Evolutionary conservation across 2,888 invertebrate genomes (phyloP).

Genomic region (Lithophane leautieri): DNA sequence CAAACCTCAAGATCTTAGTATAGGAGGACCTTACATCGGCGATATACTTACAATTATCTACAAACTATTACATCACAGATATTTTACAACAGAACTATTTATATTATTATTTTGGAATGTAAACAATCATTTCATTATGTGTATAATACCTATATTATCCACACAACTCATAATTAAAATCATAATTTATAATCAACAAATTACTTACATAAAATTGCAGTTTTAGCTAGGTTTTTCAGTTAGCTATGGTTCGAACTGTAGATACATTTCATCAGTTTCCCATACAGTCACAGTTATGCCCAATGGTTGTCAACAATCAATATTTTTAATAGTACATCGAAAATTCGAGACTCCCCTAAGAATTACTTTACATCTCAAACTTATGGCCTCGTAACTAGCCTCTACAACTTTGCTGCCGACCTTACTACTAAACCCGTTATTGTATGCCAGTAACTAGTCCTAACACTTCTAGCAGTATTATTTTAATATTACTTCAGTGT

Average conservation of each 20-base stretch:
- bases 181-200: constrained; percentile 37
- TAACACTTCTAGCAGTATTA: neutral
- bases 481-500: too few species aligned
- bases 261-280: neutral
- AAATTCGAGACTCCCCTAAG: constrained; percentile 14
- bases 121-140: constrained; percentile 36
- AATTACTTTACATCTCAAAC: constrained; percentile 8
- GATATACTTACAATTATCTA: constrained; percentile 62
- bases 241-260: constrained; percentile 16
- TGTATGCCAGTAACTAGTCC: neutral
- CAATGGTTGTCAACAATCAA: constrained; percentile 6
- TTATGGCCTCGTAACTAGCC: constrained; percentile 35
- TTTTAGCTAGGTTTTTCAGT: neutral
- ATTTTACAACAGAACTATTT: constrained; percentile 77
- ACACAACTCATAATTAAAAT: constrained; percentile 38
- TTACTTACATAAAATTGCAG: constrained; percentile 24
- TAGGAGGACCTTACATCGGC: constrained; percentile 46
- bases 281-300: neutral
- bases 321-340: neutral
- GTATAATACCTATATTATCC: constrained; percentile 25
- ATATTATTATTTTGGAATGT: constrained; percentile 64
- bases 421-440: constrained; percentile 38
- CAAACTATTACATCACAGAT: constrained; percentile 82
- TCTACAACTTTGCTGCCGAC: constrained; percentile 26
- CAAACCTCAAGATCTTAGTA: constrained; percentile 27